phyloP scores from a whole-genome alignment of 2,888 invertebrate species.

The Euproctis similis region DNA sequence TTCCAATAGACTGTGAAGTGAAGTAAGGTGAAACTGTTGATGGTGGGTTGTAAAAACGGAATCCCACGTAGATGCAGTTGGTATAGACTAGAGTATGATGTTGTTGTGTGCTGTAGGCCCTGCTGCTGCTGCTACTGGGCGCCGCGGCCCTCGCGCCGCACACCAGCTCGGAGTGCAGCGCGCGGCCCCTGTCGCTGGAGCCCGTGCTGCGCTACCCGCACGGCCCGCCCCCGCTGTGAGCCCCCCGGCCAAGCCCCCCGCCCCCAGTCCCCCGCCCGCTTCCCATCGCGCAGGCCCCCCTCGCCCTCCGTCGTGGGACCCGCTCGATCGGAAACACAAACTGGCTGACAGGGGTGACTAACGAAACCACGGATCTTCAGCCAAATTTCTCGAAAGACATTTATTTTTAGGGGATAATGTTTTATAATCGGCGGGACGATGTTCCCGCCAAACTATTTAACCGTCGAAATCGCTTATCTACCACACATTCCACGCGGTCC shows the following conservation, averaged over 20 bases:
- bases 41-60: too few species aligned
- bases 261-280: too few species aligned
- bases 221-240: slow-evolving; percentile 90
- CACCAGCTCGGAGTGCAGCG: slow-evolving; percentile 87
- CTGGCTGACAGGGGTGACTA: too few species aligned
- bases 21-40: too few species aligned
- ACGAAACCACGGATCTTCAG: neutral
- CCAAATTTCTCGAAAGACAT: slow-evolving; percentile 9
- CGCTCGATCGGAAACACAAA: slow-evolving; percentile 2
- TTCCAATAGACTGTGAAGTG: too few species aligned
- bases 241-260: neutral
- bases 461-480: neutral
- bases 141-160: slow-evolving; percentile 94
- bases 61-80: too few species aligned
- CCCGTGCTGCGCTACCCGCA: slow-evolving; percentile 93
- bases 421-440: slow-evolving; percentile 3
- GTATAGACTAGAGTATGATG: too few species aligned
- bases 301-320: too few species aligned
- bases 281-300: too few species aligned
- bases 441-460: slow-evolving; percentile 3
- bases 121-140: slow-evolving; percentile 93
- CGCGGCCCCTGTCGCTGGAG: slow-evolving; percentile 84
- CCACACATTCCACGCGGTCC: slow-evolving; percentile 13
- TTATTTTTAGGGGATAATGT: slow-evolving; percentile 7
- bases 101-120: slow-evolving; percentile 60